phyloP scores from a whole-genome alignment of 2,888 invertebrate genomes.

The Eubasilissa splendida region DNA sequence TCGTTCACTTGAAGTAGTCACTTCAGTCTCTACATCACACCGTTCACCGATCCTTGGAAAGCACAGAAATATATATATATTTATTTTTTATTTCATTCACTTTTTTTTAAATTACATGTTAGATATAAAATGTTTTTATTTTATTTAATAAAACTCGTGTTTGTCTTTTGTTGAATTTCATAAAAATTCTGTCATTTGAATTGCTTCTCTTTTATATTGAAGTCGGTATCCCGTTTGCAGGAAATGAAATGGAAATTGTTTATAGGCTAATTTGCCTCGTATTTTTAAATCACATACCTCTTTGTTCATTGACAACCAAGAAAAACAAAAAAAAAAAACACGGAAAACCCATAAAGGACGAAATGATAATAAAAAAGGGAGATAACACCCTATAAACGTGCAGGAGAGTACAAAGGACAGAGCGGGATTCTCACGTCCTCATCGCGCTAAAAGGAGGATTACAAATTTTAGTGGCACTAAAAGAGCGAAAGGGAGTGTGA shows the following conservation, averaged over 20 bases:
- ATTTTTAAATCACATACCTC: conserved; percentile 34
- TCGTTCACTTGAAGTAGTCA: too few relatives aligned
- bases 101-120: too few relatives aligned
- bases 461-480: conserved; percentile 58
- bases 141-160: neutral
- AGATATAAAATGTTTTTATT: neutral
- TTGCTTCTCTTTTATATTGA: too few relatives aligned
- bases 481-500: conserved; percentile 52
- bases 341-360: conserved; percentile 41
- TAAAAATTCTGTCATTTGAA: neutral
- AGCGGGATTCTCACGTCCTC: conserved; percentile 52
- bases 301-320: conserved; percentile 44
- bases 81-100: too few relatives aligned
- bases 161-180: neutral
- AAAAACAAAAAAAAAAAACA: conserved; percentile 20
- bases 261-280: conserved; percentile 23
- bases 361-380: conserved; percentile 45
- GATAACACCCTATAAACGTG: conserved; percentile 30
- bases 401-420: conserved; percentile 32
- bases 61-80: too few relatives aligned
- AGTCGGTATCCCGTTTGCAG: too few relatives aligned
- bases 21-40: too few relatives aligned
- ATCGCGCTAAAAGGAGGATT: conserved; percentile 58
- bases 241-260: conserved; percentile 13
- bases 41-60: too few relatives aligned